Conservation (phyloP, 1,140 invertebrate genomes). For the Aphelenchoides fujianensis region DNA sequence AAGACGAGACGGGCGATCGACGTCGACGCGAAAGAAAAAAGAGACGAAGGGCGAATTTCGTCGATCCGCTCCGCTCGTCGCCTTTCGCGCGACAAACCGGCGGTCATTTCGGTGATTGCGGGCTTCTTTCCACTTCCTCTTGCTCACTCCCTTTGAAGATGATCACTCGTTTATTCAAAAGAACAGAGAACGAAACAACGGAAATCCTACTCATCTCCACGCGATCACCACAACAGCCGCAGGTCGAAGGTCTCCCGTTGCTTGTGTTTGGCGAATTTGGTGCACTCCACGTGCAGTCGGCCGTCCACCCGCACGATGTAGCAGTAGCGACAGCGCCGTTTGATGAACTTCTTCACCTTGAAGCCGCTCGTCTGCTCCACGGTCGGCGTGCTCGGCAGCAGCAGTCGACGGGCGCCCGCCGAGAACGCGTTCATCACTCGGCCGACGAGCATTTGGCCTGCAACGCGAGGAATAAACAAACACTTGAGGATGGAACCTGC, state of each 20-base stretch:
- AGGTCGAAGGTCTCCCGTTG: slow-evolving; percentile 32
- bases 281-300: slow-evolving; percentile 56
- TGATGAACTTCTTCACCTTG: slow-evolving; percentile 43
- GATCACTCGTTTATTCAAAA: no score
- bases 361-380: slow-evolving; percentile 14
- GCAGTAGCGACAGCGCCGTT: slow-evolving; percentile 51
- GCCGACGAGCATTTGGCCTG: background rate
- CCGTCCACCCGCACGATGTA: slow-evolving; percentile 56
- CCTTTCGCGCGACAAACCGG: no score
- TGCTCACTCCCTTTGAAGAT: no score
- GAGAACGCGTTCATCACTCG: background rate
- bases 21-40: no score
- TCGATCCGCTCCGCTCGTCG: no score
- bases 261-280: slow-evolving; percentile 52
- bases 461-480: no score
- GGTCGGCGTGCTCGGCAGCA: background rate
- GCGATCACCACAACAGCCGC: slow-evolving; percentile 22
- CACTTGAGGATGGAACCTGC: no score
- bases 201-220: background rate
- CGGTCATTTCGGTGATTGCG: no score
- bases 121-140: no score
- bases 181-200: background rate
- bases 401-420: background rate
- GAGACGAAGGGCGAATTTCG: no score
- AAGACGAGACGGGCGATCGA: no score